Conservation (phyloP, 2,797 vertebrate species). For the Neomorphus geoffroyi region DNA sequence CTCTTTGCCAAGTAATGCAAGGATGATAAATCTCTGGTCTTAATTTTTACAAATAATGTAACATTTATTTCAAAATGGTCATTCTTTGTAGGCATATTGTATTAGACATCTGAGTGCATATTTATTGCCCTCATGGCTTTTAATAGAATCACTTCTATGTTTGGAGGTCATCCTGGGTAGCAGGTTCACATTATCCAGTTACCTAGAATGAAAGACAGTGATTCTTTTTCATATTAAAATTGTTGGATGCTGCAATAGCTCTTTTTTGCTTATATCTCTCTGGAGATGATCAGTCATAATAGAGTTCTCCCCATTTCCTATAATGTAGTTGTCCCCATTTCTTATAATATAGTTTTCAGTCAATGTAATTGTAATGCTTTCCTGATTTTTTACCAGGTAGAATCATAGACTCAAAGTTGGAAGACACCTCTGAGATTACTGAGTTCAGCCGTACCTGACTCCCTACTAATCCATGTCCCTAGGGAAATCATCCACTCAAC, state of each 20-base stretch:
- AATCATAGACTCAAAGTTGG: no score
- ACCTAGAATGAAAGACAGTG: neutral
- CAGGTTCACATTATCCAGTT: neutral
- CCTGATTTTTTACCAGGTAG: neutral
- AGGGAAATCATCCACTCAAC: no score
- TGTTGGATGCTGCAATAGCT: neutral
- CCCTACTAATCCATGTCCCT: no score
- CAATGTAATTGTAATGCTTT: neutral
- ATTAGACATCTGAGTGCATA: neutral
- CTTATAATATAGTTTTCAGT: neutral
- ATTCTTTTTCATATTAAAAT: neutral
- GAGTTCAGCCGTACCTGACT: no score
- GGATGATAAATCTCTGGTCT: neutral
- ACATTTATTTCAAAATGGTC: neutral
- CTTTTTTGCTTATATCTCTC: neutral
- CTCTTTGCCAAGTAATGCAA: neutral
- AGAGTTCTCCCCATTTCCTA: neutral
- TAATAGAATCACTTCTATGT: neutral
- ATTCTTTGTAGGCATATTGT: neutral
- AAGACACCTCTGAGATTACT: no score
- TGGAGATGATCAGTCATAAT: neutral
- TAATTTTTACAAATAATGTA: neutral
- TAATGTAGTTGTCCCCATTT: neutral
- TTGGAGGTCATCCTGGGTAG: neutral
- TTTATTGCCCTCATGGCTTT: neutral